Conservation (phyloP, 1,140 invertebrate genomes). For the Nylanderia fulva region DNA sequence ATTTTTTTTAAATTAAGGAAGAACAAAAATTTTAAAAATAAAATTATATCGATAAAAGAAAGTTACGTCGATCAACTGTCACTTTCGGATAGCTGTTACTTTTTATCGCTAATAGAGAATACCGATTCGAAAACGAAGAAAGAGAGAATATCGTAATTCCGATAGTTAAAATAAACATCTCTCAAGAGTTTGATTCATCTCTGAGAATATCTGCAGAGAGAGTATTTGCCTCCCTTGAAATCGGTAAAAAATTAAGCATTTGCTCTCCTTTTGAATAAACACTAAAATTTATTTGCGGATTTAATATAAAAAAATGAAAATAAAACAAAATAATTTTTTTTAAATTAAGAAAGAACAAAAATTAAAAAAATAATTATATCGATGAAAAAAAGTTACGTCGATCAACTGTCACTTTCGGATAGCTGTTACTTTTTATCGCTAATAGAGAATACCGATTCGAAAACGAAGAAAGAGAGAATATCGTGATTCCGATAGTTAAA, state of each 20-base stretch:
- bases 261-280: no score
- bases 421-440: constrained; percentile 1
- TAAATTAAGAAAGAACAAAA: no score
- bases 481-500: neutral
- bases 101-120: constrained; percentile 4
- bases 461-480: neutral
- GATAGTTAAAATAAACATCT: neutral
- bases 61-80: constrained; percentile 6
- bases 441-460: neutral
- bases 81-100: neutral
- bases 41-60: neutral
- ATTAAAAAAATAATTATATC: no score
- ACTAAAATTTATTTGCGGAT: no score
- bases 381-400: neutral
- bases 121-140: neutral
- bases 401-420: constrained; percentile 17
- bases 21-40: no score
- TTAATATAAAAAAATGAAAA: no score
- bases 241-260: no score
- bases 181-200: no score
- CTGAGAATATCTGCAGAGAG: no score
- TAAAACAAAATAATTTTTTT: no score
- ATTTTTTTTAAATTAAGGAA: no score
- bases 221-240: no score
- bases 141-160: neutral